Base-by-base conservation (phyloP, 2,888 invertebrate genomes). In the Lobophora halterata region DNA sequence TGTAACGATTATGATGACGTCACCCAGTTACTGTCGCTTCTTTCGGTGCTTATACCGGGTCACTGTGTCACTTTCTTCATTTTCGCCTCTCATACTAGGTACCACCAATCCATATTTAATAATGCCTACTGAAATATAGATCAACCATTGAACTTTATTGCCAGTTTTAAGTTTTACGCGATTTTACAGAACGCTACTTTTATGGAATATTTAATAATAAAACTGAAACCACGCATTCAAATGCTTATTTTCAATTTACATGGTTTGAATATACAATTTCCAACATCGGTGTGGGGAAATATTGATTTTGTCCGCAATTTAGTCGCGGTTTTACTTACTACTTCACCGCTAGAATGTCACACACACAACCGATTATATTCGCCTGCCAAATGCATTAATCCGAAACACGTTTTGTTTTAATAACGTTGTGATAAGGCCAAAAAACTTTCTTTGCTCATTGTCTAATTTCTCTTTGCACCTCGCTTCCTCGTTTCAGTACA, bases 391-490 rank as follows among this genome's bases (percentile, higher is more conserved):
- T 54, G 58, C 60, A 60, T 52, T 54, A 52, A 52, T 61, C 65
- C 63, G 66, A 67, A 73, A 72, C 70, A 62, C 50, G 74, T 78
- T 75, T n/a, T 73, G 68, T 71, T 79, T 64, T 76, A 72, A 79
- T 80, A 73, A 66, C 65, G 61, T 68, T 68, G 61, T 65, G 66
- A 68, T 68, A 67, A 69, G 68, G 73, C 58, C 61, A 66, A 70
- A 69, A 70, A 69, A 76, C 85, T 86, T 85, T 86, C 86, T 77
- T 81, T 62, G 73, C 72, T n/a, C n/a, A 78, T 80, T 78, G 77
- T 82, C 74, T 66, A 79, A 83, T 83, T 83, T 85, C 81, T 71
- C 79, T 68, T 73, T 56, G 54, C 57, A 57, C 61, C 58, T 60
- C 27, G 62, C 66, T 63, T 56, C 58, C 67, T n/a, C n/a, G n/a